Base-by-base conservation (phyloP, 2,888 invertebrate species). In the Coenonympha arcania region DNA sequence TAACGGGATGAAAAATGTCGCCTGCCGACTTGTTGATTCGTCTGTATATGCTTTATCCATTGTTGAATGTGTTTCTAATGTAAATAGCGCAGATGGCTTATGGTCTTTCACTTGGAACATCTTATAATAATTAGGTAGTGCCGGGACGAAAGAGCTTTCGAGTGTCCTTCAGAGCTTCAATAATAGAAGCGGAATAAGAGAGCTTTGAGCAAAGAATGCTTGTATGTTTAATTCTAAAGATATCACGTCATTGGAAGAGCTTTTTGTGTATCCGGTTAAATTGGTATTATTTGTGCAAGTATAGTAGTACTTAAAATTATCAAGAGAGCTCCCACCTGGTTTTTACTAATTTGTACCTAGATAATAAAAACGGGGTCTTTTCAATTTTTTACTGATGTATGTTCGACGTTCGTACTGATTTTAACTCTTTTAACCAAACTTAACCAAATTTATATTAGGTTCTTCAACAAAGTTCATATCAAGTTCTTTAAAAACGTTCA, bases 41-140 rank as follows among this genome's bases (percentile, higher is more conserved):
- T 39, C 13, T 39, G 15, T 22, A 39, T 8, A n/a, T 2, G 15
- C 24, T 30, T 30, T 28, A 13, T 13, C 22, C 15, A 8, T 79
- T 82, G 78, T 77, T 68, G 73, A 75, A 72, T 74, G 71, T 73
- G 76, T 72, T 69, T 77, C 76, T 69, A 76, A 73, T 78, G 76
- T 82, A 81, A 79, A 79, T 76, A 77, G 69, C 65, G 66, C 66
- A 65, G 73, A 68, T 69, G 74, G 66, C 71, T 71, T 69, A 71
- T 64, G 69, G 71, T 74, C 66, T 64, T 61, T 56, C 63, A 65
- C 64, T 55, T 63, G 61, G 63, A 71, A 69, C 67, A 63, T 68
- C 72, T 74, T 69, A 74, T 76, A 59, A 78, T 81, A 81, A 83
- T 85, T 83, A n/a, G n/a, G n/a, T n/a, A 83, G 72, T 77, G 67